Evolutionary conservation across 2,888 invertebrate species (phyloP), one percentile per base, ranked within the genome.

Genomic region (Acronicta leporina): DNA sequence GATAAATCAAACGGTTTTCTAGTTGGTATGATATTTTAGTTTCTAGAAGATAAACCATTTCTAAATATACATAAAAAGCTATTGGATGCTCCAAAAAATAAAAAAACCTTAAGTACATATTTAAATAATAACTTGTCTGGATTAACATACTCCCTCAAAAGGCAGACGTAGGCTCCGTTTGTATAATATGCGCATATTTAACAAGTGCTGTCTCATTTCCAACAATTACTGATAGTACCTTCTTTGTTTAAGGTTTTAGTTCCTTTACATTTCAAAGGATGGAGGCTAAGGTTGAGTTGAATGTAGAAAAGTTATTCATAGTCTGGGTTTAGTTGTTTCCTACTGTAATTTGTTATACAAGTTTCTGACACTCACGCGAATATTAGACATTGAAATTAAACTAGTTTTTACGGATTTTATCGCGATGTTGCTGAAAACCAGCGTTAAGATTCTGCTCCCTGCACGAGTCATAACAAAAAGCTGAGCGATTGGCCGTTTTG

Each of bases 181-280:
- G 43, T 71, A 64, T 68, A 81, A 83, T 89, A 91, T 91, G 90
- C 87, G 87, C 91, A 92, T 91, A 87, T 83, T 78, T 85, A 84
- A 86, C 71, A 80, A 84, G 78, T 75, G 91, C 88, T 70, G 58
- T 75, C 78, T 92, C 92, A 92, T 89, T 82, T 80, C 68, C 62
- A 85, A 91, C 90, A 92, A 92, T 92, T 92, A 92, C 86, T 63
- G 79, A 79, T 64, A 73, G 67, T 63, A 51, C 53, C 27, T 50
- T 60, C 55, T 64, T 73, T 70, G 70, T 70, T 75, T 65, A 53
- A 57, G 27, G 10, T 48, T 30, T 33, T 43, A 7, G 13, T 42
- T 14, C 2, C 5, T 41, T 47, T 0, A 13, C 5, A 5, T 48
- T n/a, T 35, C 16, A 61, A 51, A 47, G 53, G 40, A 30, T 38